A percentile compares a stretch with the other conserved stretches of the same genome.
Evolutionary conservation across 2,888 invertebrate species (phyloP).

Genomic region (Tortrix viridana): DNA sequence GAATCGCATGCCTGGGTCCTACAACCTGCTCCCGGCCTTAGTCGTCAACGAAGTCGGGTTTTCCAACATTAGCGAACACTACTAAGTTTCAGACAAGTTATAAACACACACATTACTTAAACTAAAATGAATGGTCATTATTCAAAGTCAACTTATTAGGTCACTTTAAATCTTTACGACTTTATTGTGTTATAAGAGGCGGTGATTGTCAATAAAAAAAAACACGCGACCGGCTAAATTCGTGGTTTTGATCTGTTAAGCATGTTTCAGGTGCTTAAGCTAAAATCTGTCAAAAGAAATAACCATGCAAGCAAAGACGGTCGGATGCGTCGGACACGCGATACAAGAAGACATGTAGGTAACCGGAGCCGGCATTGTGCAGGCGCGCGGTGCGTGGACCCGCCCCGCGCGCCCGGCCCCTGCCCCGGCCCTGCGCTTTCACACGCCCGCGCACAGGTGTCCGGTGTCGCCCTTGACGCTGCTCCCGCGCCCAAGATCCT

Average conservation of each 20-base stretch:
- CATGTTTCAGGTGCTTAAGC: conserved; percentile 53
- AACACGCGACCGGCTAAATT: conserved; percentile 10
- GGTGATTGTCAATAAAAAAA: not conserved
- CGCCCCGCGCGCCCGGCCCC: conserved; percentile 44
- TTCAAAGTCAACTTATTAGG: too few relatives aligned
- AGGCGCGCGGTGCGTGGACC: conserved; percentile 75
- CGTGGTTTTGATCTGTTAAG: conserved; percentile 57
- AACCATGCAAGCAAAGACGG: conserved; percentile 62
- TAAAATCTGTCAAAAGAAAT: conserved; percentile 76
- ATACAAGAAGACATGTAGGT: conserved; percentile 78
- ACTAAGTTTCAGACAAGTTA: not conserved
- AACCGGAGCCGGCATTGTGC: conserved; percentile 81
- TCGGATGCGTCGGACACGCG: conserved; percentile 64
- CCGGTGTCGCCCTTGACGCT: conserved; percentile 80
- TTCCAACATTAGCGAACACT: not conserved
- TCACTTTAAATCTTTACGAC: too few relatives aligned
- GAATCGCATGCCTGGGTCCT: conserved; percentile 2
- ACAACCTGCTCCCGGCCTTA: conserved; percentile 12
- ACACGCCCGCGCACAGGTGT: conserved; percentile 82
- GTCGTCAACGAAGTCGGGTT: conserved; percentile 1
- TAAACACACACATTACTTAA: not conserved
- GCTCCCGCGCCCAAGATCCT: conserved; percentile 65
- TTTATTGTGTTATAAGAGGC: conserved; percentile 1
- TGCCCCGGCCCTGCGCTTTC: conserved; percentile 63
- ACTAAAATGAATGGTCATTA: too few relatives aligned